Evolutionary conservation across 2,797 vertebrate genomes (phyloP), one percentile per base, ranked within the genome.

Genomic region (Sebastes matsubarae): DNA sequence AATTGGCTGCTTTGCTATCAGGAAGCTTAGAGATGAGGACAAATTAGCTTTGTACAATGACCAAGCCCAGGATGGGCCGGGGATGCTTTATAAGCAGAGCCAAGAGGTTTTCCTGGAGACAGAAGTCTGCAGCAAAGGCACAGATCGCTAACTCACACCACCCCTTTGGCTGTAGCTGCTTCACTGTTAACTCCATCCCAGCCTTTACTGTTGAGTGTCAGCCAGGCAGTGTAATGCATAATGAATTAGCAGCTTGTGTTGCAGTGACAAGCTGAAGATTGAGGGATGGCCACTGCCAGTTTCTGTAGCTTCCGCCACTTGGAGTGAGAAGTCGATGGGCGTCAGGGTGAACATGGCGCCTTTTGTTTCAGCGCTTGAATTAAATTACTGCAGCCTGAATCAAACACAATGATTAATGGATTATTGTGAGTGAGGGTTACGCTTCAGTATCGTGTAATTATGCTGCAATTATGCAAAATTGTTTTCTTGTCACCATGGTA

Each of bases 1-100:
- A 95, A 95, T 95, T 95, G 92, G 94, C 87, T 95, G 91, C 90
- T 92, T 92, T 92, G 90, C 94, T 95, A 95, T 95, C 93, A 92
- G 91, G 86, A 91, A 93, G 94, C 93, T 95, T 90, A 91, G 88
- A 90, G 90, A 93, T 92, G 89, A 94, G 88, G 93, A 92, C 93
- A 94, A 95, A 95, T 95, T 95, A 94, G 92, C 91, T 93, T 92
- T 88, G 88, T 93, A 92, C 93, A 94, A 94, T 94, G 93, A 90
- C 88, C 92, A 90, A 84, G 84, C 86, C 79, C 69, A 82, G 86
- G 81, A 93, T 72, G 89, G 81, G 87, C 85, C 9, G 68, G 61
- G 72, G 70, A 88, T 42, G 80, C 81, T 89, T 87, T 75, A 85
- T 81, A 59, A 84, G 68, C 57, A 82, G 83, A 91, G 88, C 89